A percentile compares a stretch with the other conserved stretches of the same genome.
Conservation (phyloP, 2,113 vertebrate genomes). For the Callipepla californica region DNA sequence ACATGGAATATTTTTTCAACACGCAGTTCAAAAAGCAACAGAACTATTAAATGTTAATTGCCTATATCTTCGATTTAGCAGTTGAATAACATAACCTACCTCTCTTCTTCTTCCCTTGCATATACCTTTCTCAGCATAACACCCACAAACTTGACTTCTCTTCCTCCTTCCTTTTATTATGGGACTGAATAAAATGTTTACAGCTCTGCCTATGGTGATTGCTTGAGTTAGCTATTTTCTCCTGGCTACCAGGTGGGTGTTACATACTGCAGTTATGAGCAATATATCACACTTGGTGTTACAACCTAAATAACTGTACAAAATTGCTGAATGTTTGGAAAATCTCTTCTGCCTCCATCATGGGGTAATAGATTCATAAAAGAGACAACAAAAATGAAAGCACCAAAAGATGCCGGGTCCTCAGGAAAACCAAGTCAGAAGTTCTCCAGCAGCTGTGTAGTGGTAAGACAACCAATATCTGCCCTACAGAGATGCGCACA, state of each 20-base stretch:
- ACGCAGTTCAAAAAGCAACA: background rate
- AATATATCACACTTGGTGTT: background rate
- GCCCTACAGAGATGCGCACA: background rate
- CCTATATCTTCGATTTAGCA: background rate
- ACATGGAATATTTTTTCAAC: background rate
- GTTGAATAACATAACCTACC: background rate
- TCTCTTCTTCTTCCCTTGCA: background rate
- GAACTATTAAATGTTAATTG: background rate
- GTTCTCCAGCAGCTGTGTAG: background rate
- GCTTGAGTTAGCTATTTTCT: background rate
- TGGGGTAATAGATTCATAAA: background rate
- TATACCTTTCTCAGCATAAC: background rate
- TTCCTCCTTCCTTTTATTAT: background rate
- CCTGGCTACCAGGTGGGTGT: rapidly evolving
- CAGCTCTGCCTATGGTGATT: background rate
- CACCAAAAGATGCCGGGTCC: background rate
- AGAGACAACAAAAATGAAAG: background rate
- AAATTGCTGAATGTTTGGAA: no score
- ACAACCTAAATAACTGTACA: background rate
- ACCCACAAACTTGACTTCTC: background rate
- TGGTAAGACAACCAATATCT: background rate
- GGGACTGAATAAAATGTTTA: background rate
- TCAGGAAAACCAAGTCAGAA: background rate
- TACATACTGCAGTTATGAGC: background rate
- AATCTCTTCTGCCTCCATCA: background rate